These are phyloP conservation scores for Bothrops jararaca DNA, from an alignment of 2,113 vertebrate genomes.

Conservation along the genomic window DNA sequence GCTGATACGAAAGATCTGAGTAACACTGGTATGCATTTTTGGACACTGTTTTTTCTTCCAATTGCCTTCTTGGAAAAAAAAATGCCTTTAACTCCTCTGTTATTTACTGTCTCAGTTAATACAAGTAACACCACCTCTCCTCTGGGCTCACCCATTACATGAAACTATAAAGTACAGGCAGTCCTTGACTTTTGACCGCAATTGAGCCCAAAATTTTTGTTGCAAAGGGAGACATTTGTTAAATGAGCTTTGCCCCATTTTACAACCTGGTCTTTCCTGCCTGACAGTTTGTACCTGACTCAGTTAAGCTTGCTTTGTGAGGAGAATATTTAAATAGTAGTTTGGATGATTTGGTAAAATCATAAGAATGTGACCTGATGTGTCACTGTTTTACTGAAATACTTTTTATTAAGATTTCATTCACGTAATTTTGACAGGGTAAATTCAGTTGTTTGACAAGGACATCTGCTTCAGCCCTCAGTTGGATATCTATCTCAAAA, in stretches of 20 bases:
- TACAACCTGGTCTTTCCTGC: too few species aligned
- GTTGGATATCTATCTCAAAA: too few species aligned
- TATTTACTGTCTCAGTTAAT: neutral
- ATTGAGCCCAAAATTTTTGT: neutral
- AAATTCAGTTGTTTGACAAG: too few species aligned
- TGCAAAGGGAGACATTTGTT: neutral
- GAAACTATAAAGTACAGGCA: neutral
- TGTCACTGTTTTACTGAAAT: too few species aligned
- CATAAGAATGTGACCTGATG: neutral
- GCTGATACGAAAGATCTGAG: constrained; percentile 12
- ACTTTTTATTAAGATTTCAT: too few species aligned
- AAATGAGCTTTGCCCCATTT: neutral
- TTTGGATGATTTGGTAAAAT: neutral
- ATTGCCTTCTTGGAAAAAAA: neutral
- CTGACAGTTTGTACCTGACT: too few species aligned
- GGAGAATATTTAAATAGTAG: neutral
- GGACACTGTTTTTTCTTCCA: neutral
- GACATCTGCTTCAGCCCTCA: too few species aligned
- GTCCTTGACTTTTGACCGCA: neutral
- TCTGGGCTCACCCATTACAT: neutral
- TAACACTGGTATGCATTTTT: neutral
- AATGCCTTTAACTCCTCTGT: neutral
- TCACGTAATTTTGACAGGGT: too few species aligned
- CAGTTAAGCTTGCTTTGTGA: too few species aligned
- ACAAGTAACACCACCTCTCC: neutral